Base-by-base conservation (phyloP, 1,140 invertebrate species). In the Dreissena rostriformis region DNA sequence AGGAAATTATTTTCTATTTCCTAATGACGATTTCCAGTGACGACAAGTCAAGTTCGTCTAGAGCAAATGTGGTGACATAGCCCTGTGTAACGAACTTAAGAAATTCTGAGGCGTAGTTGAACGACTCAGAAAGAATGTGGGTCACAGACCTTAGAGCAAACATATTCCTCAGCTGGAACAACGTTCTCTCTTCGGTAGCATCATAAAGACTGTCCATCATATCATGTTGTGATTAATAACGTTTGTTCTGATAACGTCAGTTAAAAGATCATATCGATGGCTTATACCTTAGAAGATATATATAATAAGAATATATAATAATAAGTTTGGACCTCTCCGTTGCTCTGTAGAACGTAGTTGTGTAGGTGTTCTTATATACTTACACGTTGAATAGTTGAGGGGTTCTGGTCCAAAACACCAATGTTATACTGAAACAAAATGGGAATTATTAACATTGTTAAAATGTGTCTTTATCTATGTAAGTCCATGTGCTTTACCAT, bases 81-180 rank as follows among this genome's bases (percentile, higher is more conserved):
- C 66, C 66, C 26, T 67, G 12, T 15, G 66, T 67, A 28, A 67
- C 66, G 22, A 67, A 67, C 11, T 22, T 11, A 11, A 67, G 66
- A 28, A 67, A 67, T 22, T 67, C 26, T 12, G 19, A 22, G 11
- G 24, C 66, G 24, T 67, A 67, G 26, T 67, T 67, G 66, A 67
- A 67, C 12, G 66, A 22, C 24, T 67, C 66, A 14, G 66, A 67
- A 22, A 67, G 12, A 28, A 15, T 67, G 19, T 22, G 19, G 12
- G 66, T 22, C 66, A 67, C 66, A 12, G 66, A 67, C 66, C 66
- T 67, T 67, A 15, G 66, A 24, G 12, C 24, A 24, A 67, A 28
- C 12, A 67, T 12, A 24, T 67, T 67, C 66, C 24, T 67, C 26
- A 67, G 24, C 11, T 67, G 19, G 19, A 15, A 67, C 66, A 67